phyloP scores from a whole-genome alignment of 2,888 invertebrate genomes.

The Mythimna albipuncta region DNA sequence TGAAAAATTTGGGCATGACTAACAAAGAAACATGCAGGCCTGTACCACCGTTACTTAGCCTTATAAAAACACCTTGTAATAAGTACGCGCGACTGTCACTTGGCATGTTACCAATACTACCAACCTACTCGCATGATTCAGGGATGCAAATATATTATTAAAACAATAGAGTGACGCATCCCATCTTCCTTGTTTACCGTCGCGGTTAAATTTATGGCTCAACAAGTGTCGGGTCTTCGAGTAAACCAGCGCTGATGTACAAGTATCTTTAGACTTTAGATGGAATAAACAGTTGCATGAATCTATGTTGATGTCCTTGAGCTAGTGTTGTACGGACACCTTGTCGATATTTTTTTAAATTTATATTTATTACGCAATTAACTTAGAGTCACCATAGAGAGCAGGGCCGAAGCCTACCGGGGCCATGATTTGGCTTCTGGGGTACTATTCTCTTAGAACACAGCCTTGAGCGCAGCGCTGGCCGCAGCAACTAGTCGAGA shows the following conservation, averaged over 20 bases:
- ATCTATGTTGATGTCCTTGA: constrained; percentile 56
- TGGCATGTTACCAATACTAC: constrained; percentile 53
- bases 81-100: constrained; percentile 56
- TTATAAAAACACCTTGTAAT: constrained; percentile 60
- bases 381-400: too few relatives aligned
- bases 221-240: constrained; percentile 66
- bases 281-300: constrained; percentile 57
- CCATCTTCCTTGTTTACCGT: constrained; percentile 75
- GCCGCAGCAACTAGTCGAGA: too few relatives aligned
- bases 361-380: too few relatives aligned
- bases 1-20: constrained; percentile 47
- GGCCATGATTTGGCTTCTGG: too few relatives aligned
- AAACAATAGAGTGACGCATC: constrained; percentile 80
- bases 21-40: constrained; percentile 35
- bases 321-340: constrained; percentile 33
- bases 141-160: constrained; percentile 70
- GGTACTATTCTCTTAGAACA: too few relatives aligned
- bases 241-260: constrained; percentile 44
- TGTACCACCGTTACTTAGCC: constrained; percentile 42
- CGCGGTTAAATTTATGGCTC: constrained; percentile 74
- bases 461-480: too few relatives aligned
- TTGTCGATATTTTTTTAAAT: too few relatives aligned
- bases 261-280: constrained; percentile 51
- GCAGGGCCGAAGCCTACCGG: too few relatives aligned
- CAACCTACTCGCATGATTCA: constrained; percentile 65